These are phyloP conservation scores for Saxidomus purpurata DNA, from an alignment of 1,140 invertebrate genomes.

Conservation along the genomic window DNA sequence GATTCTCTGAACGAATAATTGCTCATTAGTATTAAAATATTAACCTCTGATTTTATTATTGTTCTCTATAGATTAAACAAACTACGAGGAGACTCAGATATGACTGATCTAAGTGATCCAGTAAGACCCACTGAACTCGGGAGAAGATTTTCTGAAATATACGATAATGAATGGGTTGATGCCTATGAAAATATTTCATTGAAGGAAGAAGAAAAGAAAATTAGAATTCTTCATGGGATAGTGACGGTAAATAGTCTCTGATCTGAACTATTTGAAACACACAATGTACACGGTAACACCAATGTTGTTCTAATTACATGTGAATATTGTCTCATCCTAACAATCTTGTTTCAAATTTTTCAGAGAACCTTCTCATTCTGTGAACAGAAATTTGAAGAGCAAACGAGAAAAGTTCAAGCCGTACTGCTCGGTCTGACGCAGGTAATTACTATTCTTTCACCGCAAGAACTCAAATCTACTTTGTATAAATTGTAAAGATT, in stretches of 20 bases:
- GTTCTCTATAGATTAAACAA: background rate
- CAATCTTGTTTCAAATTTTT: background rate
- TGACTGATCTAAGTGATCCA: background rate
- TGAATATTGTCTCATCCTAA: too few species aligned
- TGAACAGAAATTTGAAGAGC: background rate
- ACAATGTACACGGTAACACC: too few species aligned
- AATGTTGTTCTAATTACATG: too few species aligned
- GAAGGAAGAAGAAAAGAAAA: background rate
- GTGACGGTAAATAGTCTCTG: background rate
- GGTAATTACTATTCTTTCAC: too few species aligned
- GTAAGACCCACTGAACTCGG: background rate
- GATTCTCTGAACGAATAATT: too few species aligned
- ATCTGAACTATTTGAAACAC: too few species aligned
- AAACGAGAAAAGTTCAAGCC: background rate
- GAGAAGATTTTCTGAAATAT: background rate
- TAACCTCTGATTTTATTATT: background rate
- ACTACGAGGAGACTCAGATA: background rate
- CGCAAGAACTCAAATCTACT: too few species aligned
- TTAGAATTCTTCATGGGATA: background rate
- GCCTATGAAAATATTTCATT: background rate
- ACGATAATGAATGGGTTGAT: background rate
- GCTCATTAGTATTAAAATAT: too few species aligned
- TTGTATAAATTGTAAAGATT: too few species aligned
- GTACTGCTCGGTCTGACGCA: background rate
- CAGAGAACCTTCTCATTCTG: background rate